Evolutionary conservation across 2,113 vertebrate genomes (phyloP), one percentile per base, ranked within the genome.

Genomic region (Chloroceryle aenea): DNA sequence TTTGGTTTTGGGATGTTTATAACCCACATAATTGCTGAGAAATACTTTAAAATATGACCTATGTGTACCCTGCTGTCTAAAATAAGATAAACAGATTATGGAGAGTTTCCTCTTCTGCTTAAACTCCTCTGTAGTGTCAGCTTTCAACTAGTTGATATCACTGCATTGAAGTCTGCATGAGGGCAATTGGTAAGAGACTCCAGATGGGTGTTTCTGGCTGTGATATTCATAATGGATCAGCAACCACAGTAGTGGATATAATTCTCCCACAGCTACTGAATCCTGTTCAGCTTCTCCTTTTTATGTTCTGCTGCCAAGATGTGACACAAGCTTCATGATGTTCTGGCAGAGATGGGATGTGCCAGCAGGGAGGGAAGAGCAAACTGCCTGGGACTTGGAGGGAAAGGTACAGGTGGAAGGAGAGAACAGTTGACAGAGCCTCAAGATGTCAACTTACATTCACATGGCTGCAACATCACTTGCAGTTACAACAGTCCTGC

Each of bases 171-270:
- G 47, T 71, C 71, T 59, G 59, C 67, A 12, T 53, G 55, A 67
- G 40, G 93, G 30, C 88, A 90, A 89, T n/a, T 93, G 79, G 79
- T 86, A 59, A 76, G 48, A 63, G 63, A 78, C 76, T 95, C 89
- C 95, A 97, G 92, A 90, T 94, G 95, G 83, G 79, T 2, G 7
- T 88, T 93, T 90, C 95, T 96, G 92, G 73, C 90, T 94, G 64
- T 78, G 93, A 90, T 84, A 59, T 55, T 95, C 95, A 62, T 86
- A 84, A 92, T 58, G 79, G 95, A 88, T 95, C 90, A 89, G 61
- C 73, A 92, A 58, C 85, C 80, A 78, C 66, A 88, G 88, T 87
- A 89, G 92, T 89, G 87, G 90, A 88, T 86, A 29, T 14, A 55
- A 61, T 92, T 95, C 85, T 81, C 75, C 76, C 66, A 94, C 73